Conservation (phyloP, 2,113 vertebrate species). For the Morone saxatilis region DNA sequence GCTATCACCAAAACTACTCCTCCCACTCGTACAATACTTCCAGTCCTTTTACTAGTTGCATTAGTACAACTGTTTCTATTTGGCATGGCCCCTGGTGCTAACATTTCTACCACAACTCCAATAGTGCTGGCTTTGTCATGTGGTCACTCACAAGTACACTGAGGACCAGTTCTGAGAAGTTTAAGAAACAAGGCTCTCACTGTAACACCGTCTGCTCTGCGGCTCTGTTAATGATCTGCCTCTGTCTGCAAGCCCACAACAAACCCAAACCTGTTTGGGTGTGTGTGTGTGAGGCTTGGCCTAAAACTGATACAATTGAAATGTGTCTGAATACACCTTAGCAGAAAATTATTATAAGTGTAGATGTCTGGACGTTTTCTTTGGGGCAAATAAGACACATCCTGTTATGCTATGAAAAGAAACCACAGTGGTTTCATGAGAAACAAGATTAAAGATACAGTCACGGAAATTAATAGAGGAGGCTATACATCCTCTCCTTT, state of each 20-base stretch:
- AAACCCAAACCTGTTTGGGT: conserved; percentile 1
- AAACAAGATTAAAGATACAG: background rate
- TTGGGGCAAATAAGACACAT: background rate
- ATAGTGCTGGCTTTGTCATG: conserved; percentile 43
- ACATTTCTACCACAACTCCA: background rate
- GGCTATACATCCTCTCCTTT: background rate
- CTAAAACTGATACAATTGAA: background rate
- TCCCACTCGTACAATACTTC: background rate
- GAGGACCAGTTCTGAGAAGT: conserved; percentile 44
- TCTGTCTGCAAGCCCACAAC: conserved; percentile 22
- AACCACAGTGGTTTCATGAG: background rate
- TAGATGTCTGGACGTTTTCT: background rate
- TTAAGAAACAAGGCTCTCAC: conserved; percentile 53
- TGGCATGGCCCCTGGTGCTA: background rate
- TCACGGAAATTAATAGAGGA: background rate
- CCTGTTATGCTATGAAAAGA: background rate
- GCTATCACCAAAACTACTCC: background rate
- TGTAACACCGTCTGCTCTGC: conserved; percentile 26
- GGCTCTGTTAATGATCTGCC: background rate
- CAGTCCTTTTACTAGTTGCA: background rate
- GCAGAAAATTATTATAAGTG: background rate
- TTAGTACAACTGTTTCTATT: background rate
- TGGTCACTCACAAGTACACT: conserved; percentile 26
- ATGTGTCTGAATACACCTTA: background rate
- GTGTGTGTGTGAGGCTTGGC: background rate